Base-by-base conservation (phyloP, 2,797 vertebrate species). In the Notoglanidium macrostoma region DNA sequence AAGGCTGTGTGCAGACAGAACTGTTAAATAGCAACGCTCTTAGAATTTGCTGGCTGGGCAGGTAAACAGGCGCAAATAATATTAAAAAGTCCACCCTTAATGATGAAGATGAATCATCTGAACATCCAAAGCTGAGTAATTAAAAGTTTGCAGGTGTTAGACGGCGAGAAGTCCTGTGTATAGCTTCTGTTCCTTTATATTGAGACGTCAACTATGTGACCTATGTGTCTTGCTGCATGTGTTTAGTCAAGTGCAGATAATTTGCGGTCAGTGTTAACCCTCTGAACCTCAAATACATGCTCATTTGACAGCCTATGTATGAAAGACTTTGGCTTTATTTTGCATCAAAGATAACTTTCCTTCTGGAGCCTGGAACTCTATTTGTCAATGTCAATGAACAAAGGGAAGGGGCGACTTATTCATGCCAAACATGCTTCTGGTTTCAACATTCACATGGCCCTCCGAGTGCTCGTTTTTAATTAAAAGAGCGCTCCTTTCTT, bases 361-460 rank as follows among this genome's bases (percentile, higher is more conserved):
- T 95, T 94, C 87, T 94, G 91, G 92, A 93, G 92, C 92, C 79
- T 90, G 76, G 92, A 92, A 93, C 94, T 95, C 95, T 95, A 95
- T 95, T 96, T 95, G 95, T 96, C 95, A 96, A 95, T 95, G 95
- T 96, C 96, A 95, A 91, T 87, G 88, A 93, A 95, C 95, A 96
- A 95, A 95, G 93, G 91, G 93, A 90, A 92, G 93, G 94, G 94
- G 91, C 92, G 91, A 94, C 94, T 95, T 95, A 95, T 95, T 96
- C 94, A 95, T 96, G 95, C 95, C 93, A 95, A 96, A 96, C 95
- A 95, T 95, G 95, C 93, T 94, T 95, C 91, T 87, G 93, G 94
- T 95, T 95, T 95, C 92, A 95, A 95, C 94, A 94, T 95, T 93
- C 93, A 92, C 93, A 93, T 86, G 87, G 91, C 92, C 94, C 93